Evolutionary conservation across 2,797 vertebrate genomes (phyloP).

Genomic region (Phrynocephalus forsythii): DNA sequence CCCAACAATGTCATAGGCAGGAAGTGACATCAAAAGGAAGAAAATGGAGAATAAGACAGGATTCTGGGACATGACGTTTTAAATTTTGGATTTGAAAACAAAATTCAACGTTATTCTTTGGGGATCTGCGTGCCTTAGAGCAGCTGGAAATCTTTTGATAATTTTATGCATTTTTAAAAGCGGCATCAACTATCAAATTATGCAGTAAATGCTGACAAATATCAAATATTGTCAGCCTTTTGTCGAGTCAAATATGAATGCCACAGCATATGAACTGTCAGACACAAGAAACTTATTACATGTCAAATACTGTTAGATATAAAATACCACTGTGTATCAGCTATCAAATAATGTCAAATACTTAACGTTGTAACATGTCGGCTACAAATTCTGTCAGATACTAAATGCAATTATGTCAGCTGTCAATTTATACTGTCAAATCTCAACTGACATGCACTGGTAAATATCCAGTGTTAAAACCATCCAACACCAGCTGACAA

Average conservation of each 20-base stretch:
- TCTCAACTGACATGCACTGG: background rate
- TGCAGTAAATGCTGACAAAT: background rate
- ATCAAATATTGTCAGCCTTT: conserved; percentile 12
- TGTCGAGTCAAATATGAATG: background rate
- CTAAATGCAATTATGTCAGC: conserved; percentile 18
- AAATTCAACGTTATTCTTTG: background rate
- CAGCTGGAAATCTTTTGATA: background rate
- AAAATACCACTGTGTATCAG: background rate
- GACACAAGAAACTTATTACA: background rate
- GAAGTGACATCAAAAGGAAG: no score
- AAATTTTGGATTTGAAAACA: background rate
- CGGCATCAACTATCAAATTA: background rate
- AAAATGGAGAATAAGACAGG: no score
- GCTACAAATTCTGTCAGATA: conserved; percentile 1
- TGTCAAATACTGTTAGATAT: conserved; percentile 16
- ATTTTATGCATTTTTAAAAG: background rate
- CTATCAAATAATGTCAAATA: conserved; percentile 11
- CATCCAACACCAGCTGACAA: background rate
- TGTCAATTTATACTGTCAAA: conserved; percentile 26
- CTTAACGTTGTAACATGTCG: conserved; percentile 11
- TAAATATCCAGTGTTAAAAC: background rate
- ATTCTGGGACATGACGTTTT: background rate
- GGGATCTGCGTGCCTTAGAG: background rate
- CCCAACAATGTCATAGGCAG: no score
- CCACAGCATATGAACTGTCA: background rate